Evolutionary conservation across 1,140 invertebrate genomes (phyloP).

Genomic region (Oryctes rhinoceros): DNA sequence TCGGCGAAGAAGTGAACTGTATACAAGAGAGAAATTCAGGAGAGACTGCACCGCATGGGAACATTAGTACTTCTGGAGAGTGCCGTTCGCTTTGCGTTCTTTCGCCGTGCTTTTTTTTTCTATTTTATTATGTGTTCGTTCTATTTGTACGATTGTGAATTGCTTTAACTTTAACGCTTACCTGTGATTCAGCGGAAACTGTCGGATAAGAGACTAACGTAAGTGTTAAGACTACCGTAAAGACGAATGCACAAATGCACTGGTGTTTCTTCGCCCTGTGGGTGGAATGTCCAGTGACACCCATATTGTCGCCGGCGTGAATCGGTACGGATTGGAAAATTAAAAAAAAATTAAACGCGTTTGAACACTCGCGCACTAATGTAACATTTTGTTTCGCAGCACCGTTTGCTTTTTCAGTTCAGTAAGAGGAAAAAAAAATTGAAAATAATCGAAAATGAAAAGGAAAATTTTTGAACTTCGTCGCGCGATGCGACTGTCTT

Average conservation of each 20-base stretch:
- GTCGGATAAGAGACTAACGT: not conserved
- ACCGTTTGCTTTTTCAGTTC: conserved; percentile 4
- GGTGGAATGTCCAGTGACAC: conserved; percentile 29
- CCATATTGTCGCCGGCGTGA: conserved; percentile 19
- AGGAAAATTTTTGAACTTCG: conserved; percentile 2
- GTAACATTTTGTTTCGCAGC: conserved; percentile 13
- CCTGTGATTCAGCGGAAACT: conserved; percentile 24
- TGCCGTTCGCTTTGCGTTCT: not conserved
- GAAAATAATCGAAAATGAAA: not conserved
- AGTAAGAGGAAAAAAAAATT: conserved; percentile 7
- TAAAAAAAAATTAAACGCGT: conserved; percentile 16
- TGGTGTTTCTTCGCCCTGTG: conserved; percentile 29
- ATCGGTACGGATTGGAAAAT: not conserved
- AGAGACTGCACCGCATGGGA: conserved; percentile 24
- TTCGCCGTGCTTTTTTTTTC: not conserved
- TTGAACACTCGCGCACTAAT: conserved; percentile 30
- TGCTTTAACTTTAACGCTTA: not conserved
- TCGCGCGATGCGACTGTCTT: not conserved
- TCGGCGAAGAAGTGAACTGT: conserved; percentile 25
- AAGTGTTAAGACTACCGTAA: conserved; percentile 25
- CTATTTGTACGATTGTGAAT: not conserved
- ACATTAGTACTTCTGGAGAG: conserved; percentile 17
- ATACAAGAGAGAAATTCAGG: conserved; percentile 8
- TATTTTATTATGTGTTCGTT: not conserved
- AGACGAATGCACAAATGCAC: conserved; percentile 33